phyloP scores from a whole-genome alignment of 2,113 vertebrate species.

The Ictidomys tridecemlineatus region DNA sequence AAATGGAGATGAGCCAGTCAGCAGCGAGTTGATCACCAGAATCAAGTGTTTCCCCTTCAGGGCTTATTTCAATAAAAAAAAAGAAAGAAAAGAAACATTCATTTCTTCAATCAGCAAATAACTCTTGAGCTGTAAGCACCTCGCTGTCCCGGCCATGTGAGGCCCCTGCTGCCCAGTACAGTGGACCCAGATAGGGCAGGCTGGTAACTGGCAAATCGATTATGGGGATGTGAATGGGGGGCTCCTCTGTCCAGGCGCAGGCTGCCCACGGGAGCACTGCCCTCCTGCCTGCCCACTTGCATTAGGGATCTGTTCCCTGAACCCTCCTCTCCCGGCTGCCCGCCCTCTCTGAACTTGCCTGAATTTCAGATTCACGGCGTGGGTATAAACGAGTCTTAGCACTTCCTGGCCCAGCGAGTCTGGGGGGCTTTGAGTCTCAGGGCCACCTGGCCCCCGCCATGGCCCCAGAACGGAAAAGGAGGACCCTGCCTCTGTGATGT shows the following conservation, averaged over 20 bases:
- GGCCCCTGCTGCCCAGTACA: background rate
- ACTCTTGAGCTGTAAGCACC: background rate
- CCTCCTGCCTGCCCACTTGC: background rate
- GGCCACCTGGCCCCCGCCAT: rapidly evolving
- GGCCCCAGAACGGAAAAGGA: rapidly evolving
- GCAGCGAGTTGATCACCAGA: background rate
- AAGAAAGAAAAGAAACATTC: background rate
- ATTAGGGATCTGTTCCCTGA: no score
- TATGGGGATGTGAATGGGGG: background rate
- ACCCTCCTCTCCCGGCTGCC: background rate
- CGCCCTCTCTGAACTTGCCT: no score
- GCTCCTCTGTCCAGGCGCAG: background rate
- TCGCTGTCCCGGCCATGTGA: rapidly evolving
- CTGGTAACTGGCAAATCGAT: background rate
- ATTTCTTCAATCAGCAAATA: background rate
- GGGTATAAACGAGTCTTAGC: background rate
- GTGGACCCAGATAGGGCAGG: background rate
- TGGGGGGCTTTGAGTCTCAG: rapidly evolving
- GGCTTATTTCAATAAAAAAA: background rate
- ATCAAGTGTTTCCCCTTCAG: background rate
- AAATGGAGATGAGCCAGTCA: background rate
- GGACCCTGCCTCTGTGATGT: rapidly evolving
- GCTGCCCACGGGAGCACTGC: background rate
- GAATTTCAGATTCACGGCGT: background rate
- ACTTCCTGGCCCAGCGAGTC: background rate